phyloP scores from a whole-genome alignment of 2,797 vertebrate species.

The Acanthornis magna region DNA sequence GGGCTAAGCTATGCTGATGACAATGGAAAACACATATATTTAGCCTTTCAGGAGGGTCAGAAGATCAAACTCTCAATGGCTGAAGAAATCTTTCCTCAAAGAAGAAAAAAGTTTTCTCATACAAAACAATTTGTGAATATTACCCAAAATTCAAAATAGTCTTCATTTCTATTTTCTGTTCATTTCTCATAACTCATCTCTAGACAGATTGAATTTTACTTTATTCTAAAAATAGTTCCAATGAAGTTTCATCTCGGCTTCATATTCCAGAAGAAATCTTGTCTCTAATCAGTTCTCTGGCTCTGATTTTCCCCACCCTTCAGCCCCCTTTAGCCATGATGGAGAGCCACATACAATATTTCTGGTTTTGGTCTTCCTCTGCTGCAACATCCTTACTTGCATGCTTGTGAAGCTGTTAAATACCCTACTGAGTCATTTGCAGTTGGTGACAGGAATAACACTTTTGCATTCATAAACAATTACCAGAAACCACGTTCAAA shows the following conservation, averaged over 20 bases:
- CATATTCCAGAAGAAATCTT: not conserved
- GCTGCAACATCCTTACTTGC: not conserved
- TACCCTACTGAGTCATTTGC: not conserved
- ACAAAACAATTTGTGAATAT: not conserved
- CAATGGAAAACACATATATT: not conserved
- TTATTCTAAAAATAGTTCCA: not conserved
- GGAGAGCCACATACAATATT: not conserved
- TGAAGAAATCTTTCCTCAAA: not conserved
- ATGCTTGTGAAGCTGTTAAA: not conserved
- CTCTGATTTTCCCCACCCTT: not conserved
- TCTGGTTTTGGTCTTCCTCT: not conserved
- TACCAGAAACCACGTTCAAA: not conserved
- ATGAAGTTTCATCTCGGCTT: not conserved
- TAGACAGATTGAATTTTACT: not conserved
- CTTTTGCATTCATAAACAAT: not conserved
- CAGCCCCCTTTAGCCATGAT: accelerated
- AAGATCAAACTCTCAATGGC: not conserved
- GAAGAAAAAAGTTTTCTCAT: not conserved
- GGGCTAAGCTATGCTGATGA: not conserved
- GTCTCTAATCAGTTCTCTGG: not conserved
- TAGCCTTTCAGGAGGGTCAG: not conserved
- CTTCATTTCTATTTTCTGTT: not conserved
- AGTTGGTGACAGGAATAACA: not conserved
- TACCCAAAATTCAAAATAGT: not conserved
- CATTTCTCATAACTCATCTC: not conserved